A percentile compares a stretch with the other conserved stretches of the same genome.
phyloP scores from a whole-genome alignment of 2,888 invertebrate genomes.

The Torymus texanus region DNA sequence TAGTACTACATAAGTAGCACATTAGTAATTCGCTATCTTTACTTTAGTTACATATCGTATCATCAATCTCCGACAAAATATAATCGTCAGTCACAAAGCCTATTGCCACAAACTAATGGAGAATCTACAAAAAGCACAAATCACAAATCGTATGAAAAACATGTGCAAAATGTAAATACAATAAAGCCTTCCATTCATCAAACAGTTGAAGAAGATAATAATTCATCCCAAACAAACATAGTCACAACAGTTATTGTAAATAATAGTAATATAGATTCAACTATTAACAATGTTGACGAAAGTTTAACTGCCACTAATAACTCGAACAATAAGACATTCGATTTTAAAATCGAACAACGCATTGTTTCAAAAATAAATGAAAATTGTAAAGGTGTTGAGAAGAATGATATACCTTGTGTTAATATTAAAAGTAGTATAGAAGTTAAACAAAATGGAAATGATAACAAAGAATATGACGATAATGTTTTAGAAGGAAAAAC shows the following conservation, averaged over 20 bases:
- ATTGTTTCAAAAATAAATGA: slow-evolving; percentile 65
- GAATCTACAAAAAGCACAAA: slow-evolving; percentile 59
- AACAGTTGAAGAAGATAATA: slow-evolving; percentile 61
- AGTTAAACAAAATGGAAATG: slow-evolving; percentile 66
- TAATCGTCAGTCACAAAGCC: slow-evolving; percentile 62
- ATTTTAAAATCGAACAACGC: slow-evolving; percentile 66
- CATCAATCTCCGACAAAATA: slow-evolving; percentile 74
- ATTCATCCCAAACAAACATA: slow-evolving; percentile 64
- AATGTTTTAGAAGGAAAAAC: slow-evolving; percentile 39
- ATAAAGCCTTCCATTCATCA: slow-evolving; percentile 62
- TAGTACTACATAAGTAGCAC: slow-evolving; percentile 54
- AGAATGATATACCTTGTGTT: slow-evolving; percentile 63
- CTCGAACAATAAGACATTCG: slow-evolving; percentile 61
- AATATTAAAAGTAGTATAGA: slow-evolving; percentile 68
- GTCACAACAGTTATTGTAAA: slow-evolving; percentile 66
- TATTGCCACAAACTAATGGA: slow-evolving; percentile 74
- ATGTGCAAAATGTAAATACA: slow-evolving; percentile 61
- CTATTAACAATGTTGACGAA: slow-evolving; percentile 60
- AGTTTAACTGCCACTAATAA: slow-evolving; percentile 57
- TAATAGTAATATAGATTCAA: slow-evolving; percentile 64
- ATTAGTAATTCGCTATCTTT: slow-evolving; percentile 60
- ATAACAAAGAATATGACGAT: slow-evolving; percentile 61
- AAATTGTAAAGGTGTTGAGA: slow-evolving; percentile 63
- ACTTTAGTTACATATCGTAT: slow-evolving; percentile 70
- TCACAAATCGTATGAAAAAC: slow-evolving; percentile 63